These are phyloP conservation scores for Anguilla japonica DNA, from an alignment of 2,113 vertebrate species.

Conservation along the genomic window DNA sequence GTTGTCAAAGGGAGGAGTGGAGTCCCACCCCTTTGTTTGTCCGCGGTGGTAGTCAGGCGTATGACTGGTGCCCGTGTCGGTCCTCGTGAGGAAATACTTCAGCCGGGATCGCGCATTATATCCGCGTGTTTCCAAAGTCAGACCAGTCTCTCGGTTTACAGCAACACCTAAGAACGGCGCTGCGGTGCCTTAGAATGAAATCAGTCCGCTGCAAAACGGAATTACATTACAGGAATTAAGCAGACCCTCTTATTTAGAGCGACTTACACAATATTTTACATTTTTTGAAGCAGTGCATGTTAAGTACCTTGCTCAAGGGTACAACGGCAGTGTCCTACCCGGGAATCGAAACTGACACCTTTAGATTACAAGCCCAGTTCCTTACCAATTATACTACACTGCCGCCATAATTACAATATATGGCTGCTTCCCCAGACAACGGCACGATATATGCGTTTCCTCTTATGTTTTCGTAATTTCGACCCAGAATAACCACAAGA, in stretches of 20 bases:
- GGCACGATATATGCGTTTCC: not conserved
- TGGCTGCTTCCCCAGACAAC: no score
- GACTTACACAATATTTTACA: no score
- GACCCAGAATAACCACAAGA: no score
- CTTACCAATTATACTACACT: no score
- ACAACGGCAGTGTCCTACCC: no score
- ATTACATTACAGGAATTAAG: not conserved
- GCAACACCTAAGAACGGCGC: not conserved
- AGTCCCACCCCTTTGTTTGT: not conserved
- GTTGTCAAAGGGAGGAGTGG: not conserved
- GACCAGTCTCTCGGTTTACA: not conserved
- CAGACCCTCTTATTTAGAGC: no score
- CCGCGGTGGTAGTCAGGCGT: not conserved
- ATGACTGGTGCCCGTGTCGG: constrained; percentile 29
- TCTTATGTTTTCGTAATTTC: not conserved
- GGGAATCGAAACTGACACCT: no score
- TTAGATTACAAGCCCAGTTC: no score
- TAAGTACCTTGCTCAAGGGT: no score
- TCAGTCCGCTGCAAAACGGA: not conserved
- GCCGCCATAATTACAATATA: no score
- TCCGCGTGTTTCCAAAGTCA: not conserved
- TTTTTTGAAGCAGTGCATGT: no score
- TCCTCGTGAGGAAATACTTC: constrained; percentile 42
- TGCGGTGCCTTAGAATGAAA: not conserved
- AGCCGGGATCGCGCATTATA: constrained; percentile 10